Conservation (phyloP, 2,113 vertebrate species). For the Pimephales promelas region DNA sequence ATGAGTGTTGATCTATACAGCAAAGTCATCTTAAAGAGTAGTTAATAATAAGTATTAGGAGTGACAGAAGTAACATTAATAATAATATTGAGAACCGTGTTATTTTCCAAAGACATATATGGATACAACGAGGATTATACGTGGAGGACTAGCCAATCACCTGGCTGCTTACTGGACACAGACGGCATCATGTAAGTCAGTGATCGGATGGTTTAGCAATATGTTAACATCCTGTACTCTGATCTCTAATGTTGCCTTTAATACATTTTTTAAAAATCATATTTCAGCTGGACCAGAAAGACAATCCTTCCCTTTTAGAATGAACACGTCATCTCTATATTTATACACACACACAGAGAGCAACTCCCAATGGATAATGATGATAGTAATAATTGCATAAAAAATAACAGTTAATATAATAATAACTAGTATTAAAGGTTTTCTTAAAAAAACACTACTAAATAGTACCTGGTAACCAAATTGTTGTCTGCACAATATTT, state of each 20-base stretch:
- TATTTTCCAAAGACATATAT: constrained; percentile 71
- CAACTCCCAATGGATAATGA: constrained; percentile 70
- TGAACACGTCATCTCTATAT: constrained; percentile 69
- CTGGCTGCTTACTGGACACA: constrained; percentile 49
- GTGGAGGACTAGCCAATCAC: constrained; percentile 60
- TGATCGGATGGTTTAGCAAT: constrained; percentile 58
- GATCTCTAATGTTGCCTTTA: constrained; percentile 59
- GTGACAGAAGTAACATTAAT: constrained; percentile 68
- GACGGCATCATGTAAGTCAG: constrained; percentile 40
- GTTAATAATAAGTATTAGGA: constrained; percentile 64
- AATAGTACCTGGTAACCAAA: constrained; percentile 78
- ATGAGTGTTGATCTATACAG: constrained; percentile 71
- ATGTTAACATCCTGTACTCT: constrained; percentile 33
- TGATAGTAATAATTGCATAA: constrained; percentile 68
- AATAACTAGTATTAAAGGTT: constrained; percentile 75
- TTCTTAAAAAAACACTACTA: constrained; percentile 62
- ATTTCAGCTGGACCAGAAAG: constrained; percentile 64
- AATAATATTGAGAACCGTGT: constrained; percentile 71
- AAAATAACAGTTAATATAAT: constrained; percentile 70
- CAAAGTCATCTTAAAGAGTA: constrained; percentile 71
- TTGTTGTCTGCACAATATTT: constrained; percentile 60
- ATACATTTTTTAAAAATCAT: constrained; percentile 63
- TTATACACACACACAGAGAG: constrained; percentile 65
- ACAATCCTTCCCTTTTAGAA: constrained; percentile 73
- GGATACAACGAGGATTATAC: constrained; percentile 70